Percentiles rank a stretch among this genome's conserved stretches.
phyloP scores from a whole-genome alignment of 2,888 invertebrate genomes.

The Muschampia plurimacula region DNA sequence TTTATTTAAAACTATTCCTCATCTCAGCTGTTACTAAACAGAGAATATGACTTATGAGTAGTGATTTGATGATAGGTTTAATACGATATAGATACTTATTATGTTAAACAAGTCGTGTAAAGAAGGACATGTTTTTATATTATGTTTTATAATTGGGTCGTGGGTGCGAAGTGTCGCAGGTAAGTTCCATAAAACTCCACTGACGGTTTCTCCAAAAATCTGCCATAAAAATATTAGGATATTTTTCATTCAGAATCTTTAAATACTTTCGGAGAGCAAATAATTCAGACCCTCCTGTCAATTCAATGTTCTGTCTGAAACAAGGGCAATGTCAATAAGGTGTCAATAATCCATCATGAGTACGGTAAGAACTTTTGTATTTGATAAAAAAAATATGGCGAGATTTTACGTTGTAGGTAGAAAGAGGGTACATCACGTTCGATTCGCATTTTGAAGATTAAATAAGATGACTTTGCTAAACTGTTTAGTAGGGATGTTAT shows the following conservation, averaged over 20 bases:
- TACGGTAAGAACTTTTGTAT: slow-evolving; percentile 10
- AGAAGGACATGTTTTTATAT: too few species aligned
- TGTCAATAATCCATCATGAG: slow-evolving; percentile 16
- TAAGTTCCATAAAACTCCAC: neutral
- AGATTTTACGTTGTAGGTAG: neutral
- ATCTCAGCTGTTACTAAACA: too few species aligned
- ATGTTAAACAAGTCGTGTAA: too few species aligned
- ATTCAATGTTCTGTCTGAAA: slow-evolving; percentile 18
- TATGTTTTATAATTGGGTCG: too few species aligned
- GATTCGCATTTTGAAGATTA: neutral
- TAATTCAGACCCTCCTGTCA: slow-evolving; percentile 23
- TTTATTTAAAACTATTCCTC: too few species aligned
- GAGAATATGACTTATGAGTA: too few species aligned
- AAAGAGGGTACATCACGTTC: too few species aligned
- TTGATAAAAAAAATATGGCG: neutral
- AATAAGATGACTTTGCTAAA: neutral
- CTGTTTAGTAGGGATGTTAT: neutral
- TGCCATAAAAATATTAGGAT: neutral
- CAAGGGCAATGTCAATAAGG: slow-evolving; percentile 26
- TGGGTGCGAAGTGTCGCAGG: too few species aligned
- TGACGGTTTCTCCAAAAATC: neutral
- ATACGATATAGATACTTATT: too few species aligned
- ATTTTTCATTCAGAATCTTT: slow-evolving; percentile 8
- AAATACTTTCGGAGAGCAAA: slow-evolving; percentile 10
- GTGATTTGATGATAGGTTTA: too few species aligned